Base-by-base conservation (phyloP, 2,113 vertebrate genomes). In the Neodontobutis hainanensis region DNA sequence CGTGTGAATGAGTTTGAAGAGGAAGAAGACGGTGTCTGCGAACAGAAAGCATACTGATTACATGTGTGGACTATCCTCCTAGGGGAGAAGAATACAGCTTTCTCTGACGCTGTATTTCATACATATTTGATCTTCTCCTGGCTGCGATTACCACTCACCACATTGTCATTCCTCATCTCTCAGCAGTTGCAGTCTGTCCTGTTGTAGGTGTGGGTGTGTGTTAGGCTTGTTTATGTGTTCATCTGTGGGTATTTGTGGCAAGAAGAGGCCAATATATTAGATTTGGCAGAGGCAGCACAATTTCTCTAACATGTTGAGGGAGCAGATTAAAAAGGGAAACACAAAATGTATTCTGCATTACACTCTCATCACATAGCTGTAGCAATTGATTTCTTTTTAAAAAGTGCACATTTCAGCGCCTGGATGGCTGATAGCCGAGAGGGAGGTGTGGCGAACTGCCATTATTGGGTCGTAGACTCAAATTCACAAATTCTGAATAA, bases 321-420 rank as follows among this genome's bases (percentile, higher is more conserved):
- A 88, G 76, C 89, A 91, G 89, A 91, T 90, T 90, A 88, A 81
- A 90, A 48, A 65, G 64, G 73, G 82, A 77, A 84, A 86, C 81
- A 84, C 81, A 81, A 83, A 89, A 89, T 88, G 82, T 84, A 89
- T 90, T 90, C 88, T 82, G 79, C 73, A 87, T 89, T 86, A 86
- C 83, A 78, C 82, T 86, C 85, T 86, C 89, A 86, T 89, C 84
- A 84, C 81, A 76, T 82, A 84, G 88, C 88, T 87, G 85, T 80
- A 82, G 85, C 81, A 87, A 89, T 89, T 87, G 87, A 91, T 89
- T 90, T 87, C 68, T 85, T 75, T 77, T 55, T 36, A 53, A 34
- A 52, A 84, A 87, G 84, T 65, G 69, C 84, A 86, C 80, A 77
- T 80, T 32, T 70, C 71, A 82, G 80, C 7, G 56, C 43, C 57